These are phyloP conservation scores for Betta splendens DNA, from an alignment of 2,797 vertebrate genomes.

Conservation along the genomic window DNA sequence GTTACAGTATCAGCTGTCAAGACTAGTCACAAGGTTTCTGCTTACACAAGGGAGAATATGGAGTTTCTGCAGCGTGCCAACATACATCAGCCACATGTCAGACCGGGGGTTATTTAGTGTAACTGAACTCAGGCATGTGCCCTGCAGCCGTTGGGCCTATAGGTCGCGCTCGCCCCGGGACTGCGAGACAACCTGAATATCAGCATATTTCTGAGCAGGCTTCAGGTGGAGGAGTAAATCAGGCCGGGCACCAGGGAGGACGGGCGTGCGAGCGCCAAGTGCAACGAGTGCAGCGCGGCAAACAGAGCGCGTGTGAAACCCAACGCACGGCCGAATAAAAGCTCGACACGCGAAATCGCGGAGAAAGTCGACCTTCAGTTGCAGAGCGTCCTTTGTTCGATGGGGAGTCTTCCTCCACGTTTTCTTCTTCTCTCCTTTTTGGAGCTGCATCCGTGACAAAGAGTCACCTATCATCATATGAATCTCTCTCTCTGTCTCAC, in stretches of 20 bases:
- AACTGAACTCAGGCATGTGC: slow-evolving; percentile 38
- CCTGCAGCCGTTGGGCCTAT: slow-evolving; percentile 51
- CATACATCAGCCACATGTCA: slow-evolving; percentile 45
- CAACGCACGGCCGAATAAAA: slow-evolving; percentile 13
- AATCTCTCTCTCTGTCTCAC: no score
- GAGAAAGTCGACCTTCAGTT: slow-evolving; percentile 31
- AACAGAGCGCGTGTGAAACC: slow-evolving; percentile 5
- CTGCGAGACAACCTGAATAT: slow-evolving; percentile 69
- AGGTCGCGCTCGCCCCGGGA: slow-evolving; percentile 53
- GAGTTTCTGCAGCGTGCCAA: slow-evolving; percentile 31
- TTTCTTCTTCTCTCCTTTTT: slow-evolving; percentile 23
- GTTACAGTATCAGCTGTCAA: slow-evolving; percentile 35
- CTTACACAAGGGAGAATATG: slow-evolving; percentile 29
- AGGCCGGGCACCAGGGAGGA: slow-evolving; percentile 37
- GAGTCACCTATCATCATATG: slow-evolving; percentile 18
- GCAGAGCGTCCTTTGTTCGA: slow-evolving; percentile 35
- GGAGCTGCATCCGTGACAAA: slow-evolving; percentile 37
- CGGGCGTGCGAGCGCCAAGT: slow-evolving; percentile 5
- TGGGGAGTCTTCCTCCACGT: slow-evolving; percentile 19
- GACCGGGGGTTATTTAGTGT: slow-evolving; percentile 34
- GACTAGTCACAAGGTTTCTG: slow-evolving; percentile 26
- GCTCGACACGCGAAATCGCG: neutral
- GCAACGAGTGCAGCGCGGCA: slow-evolving; percentile 13
- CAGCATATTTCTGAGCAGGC: slow-evolving; percentile 72
- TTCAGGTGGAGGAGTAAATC: slow-evolving; percentile 34